Evolutionary conservation across 2,888 invertebrate genomes (phyloP).

Genomic region (Minunthozetes semirufus): DNA sequence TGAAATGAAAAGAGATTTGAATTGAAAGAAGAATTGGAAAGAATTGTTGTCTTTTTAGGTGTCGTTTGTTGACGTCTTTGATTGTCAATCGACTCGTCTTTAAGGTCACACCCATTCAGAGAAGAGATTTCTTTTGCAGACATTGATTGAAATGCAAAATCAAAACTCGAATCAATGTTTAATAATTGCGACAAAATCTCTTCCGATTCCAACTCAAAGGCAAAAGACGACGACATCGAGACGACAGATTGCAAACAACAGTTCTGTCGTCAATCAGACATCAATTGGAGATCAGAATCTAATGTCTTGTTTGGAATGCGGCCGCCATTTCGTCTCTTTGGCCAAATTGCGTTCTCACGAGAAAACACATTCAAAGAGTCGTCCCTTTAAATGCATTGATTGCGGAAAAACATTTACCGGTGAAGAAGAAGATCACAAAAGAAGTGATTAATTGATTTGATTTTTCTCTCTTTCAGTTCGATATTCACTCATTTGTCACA

Average conservation of each 20-base stretch:
- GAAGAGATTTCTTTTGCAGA: too few relatives aligned
- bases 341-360: conserved; percentile 38
- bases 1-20: too few relatives aligned
- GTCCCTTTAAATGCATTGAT: conserved; percentile 39
- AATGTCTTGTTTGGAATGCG: conserved; percentile 37
- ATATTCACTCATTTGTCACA: conserved; percentile 39
- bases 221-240: background rate
- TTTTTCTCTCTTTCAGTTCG: conserved; percentile 34
- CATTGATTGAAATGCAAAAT: background rate
- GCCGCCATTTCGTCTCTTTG: conserved; percentile 37
- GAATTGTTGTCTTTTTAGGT: background rate
- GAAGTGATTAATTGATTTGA: too few relatives aligned
- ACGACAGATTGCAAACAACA: background rate
- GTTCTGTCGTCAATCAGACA: background rate
- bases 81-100: background rate
- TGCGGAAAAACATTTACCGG: conserved; percentile 39
- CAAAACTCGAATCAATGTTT: background rate
- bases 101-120: background rate
- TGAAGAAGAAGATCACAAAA: background rate
- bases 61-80: background rate
- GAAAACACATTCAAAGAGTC: conserved; percentile 38
- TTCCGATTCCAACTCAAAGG: background rate
- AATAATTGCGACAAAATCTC: background rate
- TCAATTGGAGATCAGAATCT: background rate
- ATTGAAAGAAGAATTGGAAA: too few relatives aligned